Base-by-base conservation (phyloP, 2,888 invertebrate species). In the Diploptera punctata region DNA sequence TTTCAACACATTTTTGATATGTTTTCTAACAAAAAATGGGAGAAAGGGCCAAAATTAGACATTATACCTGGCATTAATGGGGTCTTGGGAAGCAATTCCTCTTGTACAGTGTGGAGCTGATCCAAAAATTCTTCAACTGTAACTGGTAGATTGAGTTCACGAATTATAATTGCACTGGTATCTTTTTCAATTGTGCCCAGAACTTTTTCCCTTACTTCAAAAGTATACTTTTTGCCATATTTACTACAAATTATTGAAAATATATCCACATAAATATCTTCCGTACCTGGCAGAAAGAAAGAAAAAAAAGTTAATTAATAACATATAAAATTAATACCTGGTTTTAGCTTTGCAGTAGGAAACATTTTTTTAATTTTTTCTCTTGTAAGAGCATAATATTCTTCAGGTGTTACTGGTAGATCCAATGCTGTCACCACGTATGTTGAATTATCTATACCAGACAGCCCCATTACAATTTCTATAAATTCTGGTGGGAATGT, bases 401-500 rank as follows among this genome's bases (percentile, higher is more conserved):
- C 88, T 1, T 87, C 87, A 1, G 89, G 86, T 10, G 88, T 85
- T 33, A 93, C 83, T 0, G 93, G 92, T 65, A 95, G 83, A 44
- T 88, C 84, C 76, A 93, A 84, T 77, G 91, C 90, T 75, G 85
- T 84, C 65, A 92, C 88, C 65, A 92, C 86, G 62, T 90, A 90
- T 82, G 88, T 87, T 1, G 92, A 89, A 2, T 91, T 86, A 38
- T 90, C 88, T 77, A 85, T 86, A 79, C 93, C 92, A 1, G 90
- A 90, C 31, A 90, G 90, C 7, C 95, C 95, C 78, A 93, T 87
- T 16, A 93, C 85, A 81, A 89, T 90, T 82, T 90, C 87, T 82
- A 93, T 92, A 74, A 95, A 83, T 75, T 94, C 93, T 80, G 89
- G 88, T 0, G 94, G 93, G 83, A 94, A 97, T 47, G 85, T 81